These are phyloP conservation scores for Hydractinia symbiolongicarpus DNA, from an alignment of 30 jellyfish, hydroid and myxozoan genomes.

Conservation along the genomic window DNA sequence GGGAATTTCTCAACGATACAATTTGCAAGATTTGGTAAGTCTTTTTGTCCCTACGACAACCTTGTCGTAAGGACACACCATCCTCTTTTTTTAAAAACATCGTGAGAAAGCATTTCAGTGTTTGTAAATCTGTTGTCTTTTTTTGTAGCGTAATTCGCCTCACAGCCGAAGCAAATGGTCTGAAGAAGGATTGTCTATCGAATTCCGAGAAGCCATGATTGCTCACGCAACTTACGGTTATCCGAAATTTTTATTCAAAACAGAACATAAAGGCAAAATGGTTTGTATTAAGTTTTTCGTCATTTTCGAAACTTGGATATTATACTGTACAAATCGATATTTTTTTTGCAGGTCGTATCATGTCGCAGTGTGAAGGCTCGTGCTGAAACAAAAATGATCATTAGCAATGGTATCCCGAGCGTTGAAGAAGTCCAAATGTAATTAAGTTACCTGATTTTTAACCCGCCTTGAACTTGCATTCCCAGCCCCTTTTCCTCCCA, in stretches of 20 bases:
- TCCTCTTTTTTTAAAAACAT: background rate
- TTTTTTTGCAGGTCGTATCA: constrained; percentile 46
- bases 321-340: background rate
- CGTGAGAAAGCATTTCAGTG: background rate
- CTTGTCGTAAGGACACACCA: background rate
- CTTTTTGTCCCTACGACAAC: too few relatives aligned
- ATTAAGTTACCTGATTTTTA: background rate
- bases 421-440: constrained; percentile 15
- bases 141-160: constrained; percentile 65
- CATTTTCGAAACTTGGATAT: background rate
- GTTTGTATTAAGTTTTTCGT: constrained; percentile 14
- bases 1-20: constrained; percentile 25
- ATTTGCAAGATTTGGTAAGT: constrained; percentile 71
- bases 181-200: constrained; percentile 85
- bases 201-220: constrained; percentile 78
- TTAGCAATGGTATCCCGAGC: constrained; percentile 65
- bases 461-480: too few relatives aligned
- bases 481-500: too few relatives aligned
- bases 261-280: constrained; percentile 67
- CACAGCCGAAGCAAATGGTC: constrained; percentile 73
- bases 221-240: constrained; percentile 78
- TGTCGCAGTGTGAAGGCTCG: constrained; percentile 65
- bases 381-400: constrained; percentile 52
- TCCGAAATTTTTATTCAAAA: constrained; percentile 72
- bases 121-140: background rate